Evolutionary conservation across 2,113 vertebrate genomes (phyloP).

Genomic region (Hypocryptadius cinnamomeus): DNA sequence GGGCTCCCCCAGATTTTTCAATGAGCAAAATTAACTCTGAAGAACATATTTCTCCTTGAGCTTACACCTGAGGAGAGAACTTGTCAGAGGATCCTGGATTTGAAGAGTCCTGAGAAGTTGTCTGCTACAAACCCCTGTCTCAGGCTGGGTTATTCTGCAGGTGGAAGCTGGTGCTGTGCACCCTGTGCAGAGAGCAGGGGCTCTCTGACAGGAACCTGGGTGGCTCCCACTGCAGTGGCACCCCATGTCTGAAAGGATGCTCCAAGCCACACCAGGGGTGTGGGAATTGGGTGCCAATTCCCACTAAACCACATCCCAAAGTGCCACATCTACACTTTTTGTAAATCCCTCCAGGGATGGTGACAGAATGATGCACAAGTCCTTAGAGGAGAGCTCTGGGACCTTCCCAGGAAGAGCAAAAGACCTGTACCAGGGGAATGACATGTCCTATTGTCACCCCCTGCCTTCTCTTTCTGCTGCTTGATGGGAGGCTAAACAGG

Average conservation of each 20-base stretch:
- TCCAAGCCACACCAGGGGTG: neutral
- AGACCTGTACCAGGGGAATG: neutral
- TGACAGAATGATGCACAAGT: neutral
- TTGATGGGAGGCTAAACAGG: neutral
- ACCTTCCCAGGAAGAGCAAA: neutral
- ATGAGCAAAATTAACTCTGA: neutral
- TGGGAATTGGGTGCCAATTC: neutral
- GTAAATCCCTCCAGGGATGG: neutral
- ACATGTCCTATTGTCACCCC: neutral
- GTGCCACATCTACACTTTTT: fast-evolving
- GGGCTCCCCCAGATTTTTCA: neutral
- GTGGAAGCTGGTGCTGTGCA: neutral
- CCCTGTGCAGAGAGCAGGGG: neutral
- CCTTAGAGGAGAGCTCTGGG: neutral
- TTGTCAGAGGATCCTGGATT: neutral
- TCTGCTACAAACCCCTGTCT: neutral
- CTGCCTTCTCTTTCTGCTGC: neutral
- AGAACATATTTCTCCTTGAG: neutral
- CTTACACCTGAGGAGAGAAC: neutral
- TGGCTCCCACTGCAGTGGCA: neutral
- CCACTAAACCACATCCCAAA: neutral
- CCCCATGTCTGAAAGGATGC: neutral
- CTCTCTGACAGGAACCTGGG: neutral
- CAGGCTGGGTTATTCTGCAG: neutral
- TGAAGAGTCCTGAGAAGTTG: neutral